phyloP scores from a whole-genome alignment of 2,888 invertebrate species.

The Brenthis ino region DNA sequence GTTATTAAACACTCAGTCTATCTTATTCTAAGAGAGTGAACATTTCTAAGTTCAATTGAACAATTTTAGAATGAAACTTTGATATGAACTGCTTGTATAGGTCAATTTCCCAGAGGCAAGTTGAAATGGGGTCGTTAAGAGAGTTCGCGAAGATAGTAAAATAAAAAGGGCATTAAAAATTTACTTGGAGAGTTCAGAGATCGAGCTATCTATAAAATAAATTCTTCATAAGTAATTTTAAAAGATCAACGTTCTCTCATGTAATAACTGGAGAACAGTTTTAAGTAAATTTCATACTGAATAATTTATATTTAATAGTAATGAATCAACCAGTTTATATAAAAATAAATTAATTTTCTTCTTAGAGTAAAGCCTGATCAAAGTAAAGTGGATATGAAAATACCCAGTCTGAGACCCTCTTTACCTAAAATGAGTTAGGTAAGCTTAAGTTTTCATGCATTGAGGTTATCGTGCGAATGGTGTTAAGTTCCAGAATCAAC shows the following conservation, averaged over 20 bases:
- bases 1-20: too few relatives aligned
- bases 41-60: constrained; percentile 1
- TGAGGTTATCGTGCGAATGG: too few relatives aligned
- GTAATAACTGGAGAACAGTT: neutral
- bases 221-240: constrained; percentile 4
- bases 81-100: constrained; percentile 4
- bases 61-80: constrained; percentile 12
- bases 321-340: too few relatives aligned
- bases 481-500: too few relatives aligned
- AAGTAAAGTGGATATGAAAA: too few relatives aligned
- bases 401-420: too few relatives aligned
- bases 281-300: too few relatives aligned
- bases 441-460: too few relatives aligned
- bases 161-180: neutral
- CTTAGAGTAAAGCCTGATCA: too few relatives aligned
- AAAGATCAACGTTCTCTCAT: constrained; percentile 1
- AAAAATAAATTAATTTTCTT: too few relatives aligned
- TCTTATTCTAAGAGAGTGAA: neutral
- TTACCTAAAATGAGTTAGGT: too few relatives aligned
- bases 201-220: constrained; percentile 6
- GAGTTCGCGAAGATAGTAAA: constrained; percentile 15
- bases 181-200: neutral
- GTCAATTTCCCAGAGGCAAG: constrained; percentile 14
- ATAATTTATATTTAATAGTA: too few relatives aligned
- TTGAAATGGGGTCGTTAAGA: constrained; percentile 11